Conservation (phyloP, 2,113 vertebrate species). For the Silurus asotus region DNA sequence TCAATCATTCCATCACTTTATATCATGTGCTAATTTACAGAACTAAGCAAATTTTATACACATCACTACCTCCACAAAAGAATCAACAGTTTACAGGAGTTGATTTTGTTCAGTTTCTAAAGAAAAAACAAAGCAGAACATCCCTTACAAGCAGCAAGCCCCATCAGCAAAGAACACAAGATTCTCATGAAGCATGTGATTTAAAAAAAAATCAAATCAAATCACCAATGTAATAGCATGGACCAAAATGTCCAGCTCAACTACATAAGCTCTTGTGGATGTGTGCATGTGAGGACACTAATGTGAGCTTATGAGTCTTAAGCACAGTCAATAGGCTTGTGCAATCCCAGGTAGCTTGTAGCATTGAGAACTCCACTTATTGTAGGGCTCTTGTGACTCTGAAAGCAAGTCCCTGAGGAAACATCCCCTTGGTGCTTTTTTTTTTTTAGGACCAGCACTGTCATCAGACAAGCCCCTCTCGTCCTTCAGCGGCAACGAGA, state of each 20-base stretch:
- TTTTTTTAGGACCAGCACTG: constrained; percentile 66
- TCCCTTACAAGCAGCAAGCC: constrained; percentile 71
- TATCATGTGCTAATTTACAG: constrained; percentile 63
- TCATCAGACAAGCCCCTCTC: constrained; percentile 60
- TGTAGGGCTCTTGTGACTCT: constrained; percentile 41
- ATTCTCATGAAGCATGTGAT: constrained; percentile 64
- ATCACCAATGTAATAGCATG: constrained; percentile 38
- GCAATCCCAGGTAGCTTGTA: constrained; percentile 39
- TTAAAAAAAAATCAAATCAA: constrained; percentile 7
- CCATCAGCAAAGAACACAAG: constrained; percentile 67
- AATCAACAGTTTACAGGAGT: constrained; percentile 55
- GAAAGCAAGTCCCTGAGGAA: constrained; percentile 55
- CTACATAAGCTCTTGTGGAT: constrained; percentile 37
- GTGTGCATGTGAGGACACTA: constrained; percentile 27
- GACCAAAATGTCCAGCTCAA: constrained; percentile 53
- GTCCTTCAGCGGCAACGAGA: constrained; percentile 46
- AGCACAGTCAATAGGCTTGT: constrained; percentile 32
- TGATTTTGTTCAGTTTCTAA: constrained; percentile 69
- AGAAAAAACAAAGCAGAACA: constrained; percentile 58
- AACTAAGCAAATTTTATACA: constrained; percentile 61
- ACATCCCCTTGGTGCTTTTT: constrained; percentile 47
- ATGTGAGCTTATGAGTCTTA: constrained; percentile 21
- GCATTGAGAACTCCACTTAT: constrained; percentile 48
- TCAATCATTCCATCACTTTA: constrained; percentile 52
- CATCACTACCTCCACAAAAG: constrained; percentile 54